Evolutionary conservation across 2,113 vertebrate species (phyloP).

Genomic region (Archilochus colubris): DNA sequence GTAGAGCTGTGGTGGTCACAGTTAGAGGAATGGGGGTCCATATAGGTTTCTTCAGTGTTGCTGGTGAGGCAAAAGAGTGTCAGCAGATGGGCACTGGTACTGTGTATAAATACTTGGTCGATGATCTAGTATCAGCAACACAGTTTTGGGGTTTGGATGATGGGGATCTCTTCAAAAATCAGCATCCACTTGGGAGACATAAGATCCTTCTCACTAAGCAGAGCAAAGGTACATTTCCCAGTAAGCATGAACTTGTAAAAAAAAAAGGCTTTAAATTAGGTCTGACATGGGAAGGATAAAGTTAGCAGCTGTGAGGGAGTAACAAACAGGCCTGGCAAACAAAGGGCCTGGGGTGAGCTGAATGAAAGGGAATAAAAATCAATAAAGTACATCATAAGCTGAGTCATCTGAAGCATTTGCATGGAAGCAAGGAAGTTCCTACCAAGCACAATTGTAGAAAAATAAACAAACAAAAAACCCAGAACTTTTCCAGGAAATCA

Average conservation of each 20-base stretch:
- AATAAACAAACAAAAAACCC: neutral
- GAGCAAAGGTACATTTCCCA: rapidly evolving
- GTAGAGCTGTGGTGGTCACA: neutral
- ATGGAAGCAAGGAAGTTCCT: neutral
- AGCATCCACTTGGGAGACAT: neutral
- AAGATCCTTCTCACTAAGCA: neutral
- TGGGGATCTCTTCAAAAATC: neutral
- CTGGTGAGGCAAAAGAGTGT: neutral
- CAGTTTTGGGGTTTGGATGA: neutral
- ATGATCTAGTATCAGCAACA: neutral
- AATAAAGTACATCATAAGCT: neutral
- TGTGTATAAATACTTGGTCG: neutral
- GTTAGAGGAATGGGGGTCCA: neutral
- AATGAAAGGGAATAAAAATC: neutral
- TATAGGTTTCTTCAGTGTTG: neutral
- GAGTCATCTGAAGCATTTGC: neutral
- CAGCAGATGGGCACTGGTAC: neutral
- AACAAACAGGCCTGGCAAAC: neutral
- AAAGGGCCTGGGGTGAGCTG: neutral
- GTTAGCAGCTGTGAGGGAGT: neutral
- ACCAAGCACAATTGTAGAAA: neutral
- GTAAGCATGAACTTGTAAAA: neutral
- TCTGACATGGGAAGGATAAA: neutral
- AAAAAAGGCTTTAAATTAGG: neutral
- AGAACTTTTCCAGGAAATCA: rapidly evolving